Conservation (phyloP, 2,113 vertebrate genomes). For the Sylvia atricapilla region DNA sequence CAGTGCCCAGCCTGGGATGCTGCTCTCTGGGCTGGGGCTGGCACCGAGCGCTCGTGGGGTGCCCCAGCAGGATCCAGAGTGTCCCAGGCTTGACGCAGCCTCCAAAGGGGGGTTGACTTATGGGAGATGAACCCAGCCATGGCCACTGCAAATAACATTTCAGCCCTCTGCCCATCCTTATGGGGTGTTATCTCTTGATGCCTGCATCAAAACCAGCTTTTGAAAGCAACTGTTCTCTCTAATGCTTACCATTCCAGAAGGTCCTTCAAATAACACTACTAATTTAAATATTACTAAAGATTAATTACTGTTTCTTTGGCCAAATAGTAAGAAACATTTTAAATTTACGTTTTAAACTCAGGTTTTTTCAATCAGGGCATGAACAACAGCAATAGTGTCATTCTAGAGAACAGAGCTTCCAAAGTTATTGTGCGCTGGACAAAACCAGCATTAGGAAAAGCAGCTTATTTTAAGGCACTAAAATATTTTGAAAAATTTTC, state of each 20-base stretch:
- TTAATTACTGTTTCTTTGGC: background rate
- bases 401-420: background rate
- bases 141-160: background rate
- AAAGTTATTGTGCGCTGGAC: background rate
- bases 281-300: background rate
- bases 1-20: accelerated
- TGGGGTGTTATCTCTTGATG: background rate
- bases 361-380: background rate
- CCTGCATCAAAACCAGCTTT: background rate
- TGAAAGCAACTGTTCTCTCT: background rate
- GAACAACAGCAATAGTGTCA: background rate
- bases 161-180: background rate
- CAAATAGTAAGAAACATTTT: background rate
- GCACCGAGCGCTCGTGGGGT: background rate
- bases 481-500: slow-evolving; percentile 30
- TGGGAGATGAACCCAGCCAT: background rate
- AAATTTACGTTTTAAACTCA: background rate
- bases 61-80: background rate
- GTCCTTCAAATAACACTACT: background rate
- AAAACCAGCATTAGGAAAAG: slow-evolving; percentile 51
- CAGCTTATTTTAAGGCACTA: slow-evolving; percentile 44
- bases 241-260: background rate
- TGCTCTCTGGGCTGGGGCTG: background rate
- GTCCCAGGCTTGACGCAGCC: background rate
- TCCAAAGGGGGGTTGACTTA: background rate